Base-by-base conservation (phyloP, 2,113 vertebrate species). In the Monopterus albus region DNA sequence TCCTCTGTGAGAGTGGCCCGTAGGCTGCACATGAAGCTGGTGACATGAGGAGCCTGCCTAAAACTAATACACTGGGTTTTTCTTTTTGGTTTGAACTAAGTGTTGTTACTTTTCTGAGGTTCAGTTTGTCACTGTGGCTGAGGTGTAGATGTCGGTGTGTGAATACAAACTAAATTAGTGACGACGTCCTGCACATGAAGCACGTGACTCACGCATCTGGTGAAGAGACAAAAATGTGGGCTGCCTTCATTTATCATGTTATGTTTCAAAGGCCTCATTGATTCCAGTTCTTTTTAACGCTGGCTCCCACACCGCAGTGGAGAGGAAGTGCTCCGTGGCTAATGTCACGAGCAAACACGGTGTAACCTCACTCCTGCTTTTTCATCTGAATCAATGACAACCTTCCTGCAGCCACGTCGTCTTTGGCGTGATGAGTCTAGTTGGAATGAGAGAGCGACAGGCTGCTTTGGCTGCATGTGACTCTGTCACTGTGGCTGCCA, bases 241-340 rank as follows among this genome's bases (percentile, higher is more conserved):
- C 38, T 15, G 4, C 2, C 12, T 23, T 25, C 18, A n/a, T 53
- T 49, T 26, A 45, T 58, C 51, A 14, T n/a, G 4, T 47, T 35
- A 33, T 55, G 12, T 63, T 69, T 56, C 49, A 35, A 3, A 46
- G 45, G 5, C 14, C 50, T 11, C 17, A 36, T 62, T 68, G 40
- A 43, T 60, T 29, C 2, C 11, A 0, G 14, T 59, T 65, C 78
- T 70, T 65, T 82, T 74, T 56, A 65, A 43, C 2, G 0, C 46
- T 29, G 5, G 51, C 66, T 53, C 70, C 65, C 50, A 61, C 80
- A 13, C 5, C 31, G 25, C 25, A 29, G 50, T 56, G 66, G 63
- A 49, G 63, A 55, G 5, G 18, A 21, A 31, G 43, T 26, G 10
- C 36, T 18, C 6, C 4, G 31, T 57, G 53, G 23, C 40, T 53